These are phyloP conservation scores for Salvelinus alpinus DNA, from an alignment of 2,113 vertebrate genomes.

Conservation along the genomic window DNA sequence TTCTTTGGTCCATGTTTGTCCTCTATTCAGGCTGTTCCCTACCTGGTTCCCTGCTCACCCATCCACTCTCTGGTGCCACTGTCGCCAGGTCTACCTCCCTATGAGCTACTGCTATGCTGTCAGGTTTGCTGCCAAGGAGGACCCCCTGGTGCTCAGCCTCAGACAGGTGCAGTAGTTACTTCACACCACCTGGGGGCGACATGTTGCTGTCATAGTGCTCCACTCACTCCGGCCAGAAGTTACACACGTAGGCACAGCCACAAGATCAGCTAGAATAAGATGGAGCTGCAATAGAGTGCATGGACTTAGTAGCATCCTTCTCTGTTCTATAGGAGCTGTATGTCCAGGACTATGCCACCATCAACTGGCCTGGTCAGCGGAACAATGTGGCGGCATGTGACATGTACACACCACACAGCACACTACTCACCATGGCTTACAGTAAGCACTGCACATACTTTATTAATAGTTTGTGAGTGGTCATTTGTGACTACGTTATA, in stretches of 20 bases:
- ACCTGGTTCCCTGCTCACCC: conserved; percentile 89
- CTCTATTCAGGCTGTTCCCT: conserved; percentile 83
- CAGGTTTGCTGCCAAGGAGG: conserved; percentile 80
- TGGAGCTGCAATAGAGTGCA: background rate
- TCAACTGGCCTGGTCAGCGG: conserved; percentile 91
- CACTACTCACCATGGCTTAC: conserved; percentile 76
- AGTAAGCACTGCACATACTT: conserved; percentile 64
- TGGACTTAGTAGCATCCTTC: too few relatives aligned
- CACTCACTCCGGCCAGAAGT: too few relatives aligned
- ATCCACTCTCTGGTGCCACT: conserved; percentile 94
- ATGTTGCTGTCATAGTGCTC: background rate
- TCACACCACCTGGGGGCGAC: conserved; percentile 38
- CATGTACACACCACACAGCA: conserved; percentile 88
- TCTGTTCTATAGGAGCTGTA: conserved; percentile 86
- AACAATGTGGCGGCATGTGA: conserved; percentile 84
- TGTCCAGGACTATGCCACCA: conserved; percentile 82
- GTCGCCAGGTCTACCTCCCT: conserved; percentile 93
- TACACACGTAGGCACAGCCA: too few relatives aligned
- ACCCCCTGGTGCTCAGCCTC: conserved; percentile 83
- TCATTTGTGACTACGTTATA: background rate
- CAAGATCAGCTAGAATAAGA: background rate
- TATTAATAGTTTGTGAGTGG: background rate
- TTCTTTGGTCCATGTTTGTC: background rate
- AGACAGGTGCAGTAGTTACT: conserved; percentile 78
- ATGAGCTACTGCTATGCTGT: conserved; percentile 95